Percentiles rank a stretch among this genome's conserved stretches.
Conservation (phyloP, 2,888 invertebrate genomes). For the Lamellibrachia columna region DNA sequence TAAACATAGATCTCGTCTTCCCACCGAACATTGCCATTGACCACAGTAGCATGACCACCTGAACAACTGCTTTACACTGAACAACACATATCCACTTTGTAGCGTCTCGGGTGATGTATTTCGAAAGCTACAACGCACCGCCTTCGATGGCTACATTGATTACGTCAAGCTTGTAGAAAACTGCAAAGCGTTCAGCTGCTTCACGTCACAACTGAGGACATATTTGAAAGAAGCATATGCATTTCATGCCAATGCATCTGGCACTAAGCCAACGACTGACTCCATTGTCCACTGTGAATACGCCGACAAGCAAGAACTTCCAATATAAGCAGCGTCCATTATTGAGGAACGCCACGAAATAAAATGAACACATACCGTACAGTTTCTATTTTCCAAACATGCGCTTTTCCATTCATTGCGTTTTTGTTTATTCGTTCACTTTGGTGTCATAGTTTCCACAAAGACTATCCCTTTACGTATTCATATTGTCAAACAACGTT, state of each 20-base stretch:
- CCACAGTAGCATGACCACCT: background rate
- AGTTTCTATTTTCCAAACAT: background rate
- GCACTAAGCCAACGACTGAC: background rate
- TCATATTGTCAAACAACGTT: background rate
- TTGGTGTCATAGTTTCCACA: background rate
- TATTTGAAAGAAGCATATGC: background rate
- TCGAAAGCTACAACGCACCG: background rate
- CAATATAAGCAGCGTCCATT: background rate
- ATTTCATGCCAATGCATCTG: background rate
- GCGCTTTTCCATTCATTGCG: background rate
- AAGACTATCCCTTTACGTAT: background rate
- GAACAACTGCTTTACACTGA: background rate
- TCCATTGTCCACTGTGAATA: background rate
- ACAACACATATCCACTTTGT: background rate
- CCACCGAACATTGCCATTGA: background rate
- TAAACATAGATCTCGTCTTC: conserved; percentile 12
- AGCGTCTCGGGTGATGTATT: background rate
- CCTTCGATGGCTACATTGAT: background rate
- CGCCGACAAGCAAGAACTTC: background rate
- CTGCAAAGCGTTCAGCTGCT: conserved; percentile 5
- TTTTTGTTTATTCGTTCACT: background rate
- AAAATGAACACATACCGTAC: background rate
- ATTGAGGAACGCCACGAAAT: background rate
- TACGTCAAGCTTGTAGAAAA: background rate
- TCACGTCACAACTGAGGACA: background rate